Base-by-base conservation (phyloP, 1,140 invertebrate species). In the Melitaea cinxia region DNA sequence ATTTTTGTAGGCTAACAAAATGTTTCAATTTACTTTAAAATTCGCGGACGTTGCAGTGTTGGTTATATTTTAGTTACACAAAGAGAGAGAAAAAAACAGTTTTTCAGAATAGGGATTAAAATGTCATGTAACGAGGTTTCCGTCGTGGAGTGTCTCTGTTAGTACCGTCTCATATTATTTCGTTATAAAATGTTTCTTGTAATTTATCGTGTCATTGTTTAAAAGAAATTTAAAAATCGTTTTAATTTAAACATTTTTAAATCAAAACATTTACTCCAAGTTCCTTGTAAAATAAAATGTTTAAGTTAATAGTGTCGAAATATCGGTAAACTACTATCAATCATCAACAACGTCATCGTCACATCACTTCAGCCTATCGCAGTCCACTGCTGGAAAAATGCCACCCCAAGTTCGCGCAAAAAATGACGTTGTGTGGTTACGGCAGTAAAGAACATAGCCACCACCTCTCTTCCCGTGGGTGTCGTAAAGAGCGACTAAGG, bases 11-110 rank as follows among this genome's bases (percentile, higher is more conserved):
- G 14, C 17, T 45, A 26, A 45, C 54, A 57, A 57, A 57, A 57
- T 14, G 23, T 45, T 57, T 57, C 23, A 57, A 57, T 57, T 57
- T 57, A 45, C 54, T 57, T 57, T 57, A 57, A 57, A 57, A 57
- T 57, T 57, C 37, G 37, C 39, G 54, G 37, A 45, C 54, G 45
- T 28, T 42, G 37, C 35, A 23, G 14, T 52, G 47, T 60, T 60
- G 45, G 47, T 52, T 50, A 52, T 33, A 60, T 60, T 35, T 60
- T 23, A 10, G 47, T 21, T n/a, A 52, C 52, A 37, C 4, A 26
- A 28, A 60, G 52, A 57, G 54, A 42, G 54, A 42, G 28, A 57
- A 42, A 47, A 53, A 52, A 28, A 52, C 14, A 24, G 9, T 37
- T 35, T 60, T 52, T 60, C 26, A 50, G 47, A 15, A 26, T 10